Conservation (phyloP, 2,113 vertebrate species). For the Silurus glanis region DNA sequence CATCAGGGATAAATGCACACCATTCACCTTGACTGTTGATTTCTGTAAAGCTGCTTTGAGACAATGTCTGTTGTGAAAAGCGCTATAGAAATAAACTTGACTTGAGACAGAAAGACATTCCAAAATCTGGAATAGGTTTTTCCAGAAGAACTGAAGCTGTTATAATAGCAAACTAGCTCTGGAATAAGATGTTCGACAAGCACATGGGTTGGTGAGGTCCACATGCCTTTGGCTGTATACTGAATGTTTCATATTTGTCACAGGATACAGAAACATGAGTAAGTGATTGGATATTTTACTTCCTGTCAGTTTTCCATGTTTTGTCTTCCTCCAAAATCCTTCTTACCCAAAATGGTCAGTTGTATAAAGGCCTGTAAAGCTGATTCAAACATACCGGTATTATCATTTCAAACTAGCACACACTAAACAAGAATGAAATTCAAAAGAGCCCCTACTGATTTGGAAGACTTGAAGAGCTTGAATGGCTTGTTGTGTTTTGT, state of each 20-base stretch:
- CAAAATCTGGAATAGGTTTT: not conserved
- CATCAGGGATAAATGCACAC: no score
- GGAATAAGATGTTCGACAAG: not conserved
- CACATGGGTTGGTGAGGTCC: not conserved
- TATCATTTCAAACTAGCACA: slow-evolving; percentile 15
- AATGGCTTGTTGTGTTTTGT: not conserved
- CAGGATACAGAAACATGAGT: not conserved
- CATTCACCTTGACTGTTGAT: no score
- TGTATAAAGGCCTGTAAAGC: not conserved
- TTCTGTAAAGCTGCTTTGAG: no score
- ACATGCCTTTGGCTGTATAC: not conserved
- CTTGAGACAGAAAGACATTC: not conserved
- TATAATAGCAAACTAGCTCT: not conserved
- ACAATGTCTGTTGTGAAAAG: no score
- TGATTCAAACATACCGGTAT: not conserved
- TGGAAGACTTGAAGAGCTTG: not conserved
- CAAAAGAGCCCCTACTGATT: no score
- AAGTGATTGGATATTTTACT: not conserved
- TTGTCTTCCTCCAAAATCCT: not conserved
- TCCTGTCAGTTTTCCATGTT: not conserved
- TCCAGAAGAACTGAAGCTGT: not conserved
- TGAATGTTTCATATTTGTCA: not conserved
- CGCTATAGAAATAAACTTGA: no score
- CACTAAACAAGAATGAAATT: not conserved
- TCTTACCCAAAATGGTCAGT: not conserved